Conservation (phyloP, 2,888 invertebrate genomes). For the Pristionchus japonicus region DNA sequence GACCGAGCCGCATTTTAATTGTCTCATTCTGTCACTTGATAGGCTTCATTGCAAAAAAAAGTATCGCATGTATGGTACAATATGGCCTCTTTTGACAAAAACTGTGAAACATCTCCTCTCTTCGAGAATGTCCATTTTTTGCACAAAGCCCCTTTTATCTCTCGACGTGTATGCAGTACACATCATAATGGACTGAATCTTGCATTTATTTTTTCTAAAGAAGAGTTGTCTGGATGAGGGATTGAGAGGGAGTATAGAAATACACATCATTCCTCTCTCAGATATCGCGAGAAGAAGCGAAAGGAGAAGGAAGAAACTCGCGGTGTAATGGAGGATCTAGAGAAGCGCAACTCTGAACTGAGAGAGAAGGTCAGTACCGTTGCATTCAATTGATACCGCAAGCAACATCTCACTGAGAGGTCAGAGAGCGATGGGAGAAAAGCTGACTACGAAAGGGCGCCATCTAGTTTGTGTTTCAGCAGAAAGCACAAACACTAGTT, state of each 20-base stretch:
- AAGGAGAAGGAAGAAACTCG: constrained; percentile 52
- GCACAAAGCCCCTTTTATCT: too few species aligned
- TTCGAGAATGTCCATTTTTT: too few species aligned
- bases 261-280: constrained; percentile 38
- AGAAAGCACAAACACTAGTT: background rate
- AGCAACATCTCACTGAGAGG: background rate
- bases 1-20: background rate
- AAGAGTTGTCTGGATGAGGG: too few species aligned
- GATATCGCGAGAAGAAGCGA: constrained; percentile 64
- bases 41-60: background rate
- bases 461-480: background rate
- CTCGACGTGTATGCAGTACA: too few species aligned
- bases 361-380: constrained; percentile 51
- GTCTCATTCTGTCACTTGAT: background rate
- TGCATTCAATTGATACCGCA: background rate
- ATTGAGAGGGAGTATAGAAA: background rate
- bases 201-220: too few species aligned
- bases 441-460: background rate
- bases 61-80: too few species aligned
- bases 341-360: constrained; percentile 53
- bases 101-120: too few species aligned
- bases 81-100: too few species aligned
- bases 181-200: too few species aligned
- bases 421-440: background rate
- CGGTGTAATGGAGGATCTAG: constrained; percentile 51